Evolutionary conservation across 2,888 invertebrate species (phyloP).

Genomic region (Gymnocheta viridis): DNA sequence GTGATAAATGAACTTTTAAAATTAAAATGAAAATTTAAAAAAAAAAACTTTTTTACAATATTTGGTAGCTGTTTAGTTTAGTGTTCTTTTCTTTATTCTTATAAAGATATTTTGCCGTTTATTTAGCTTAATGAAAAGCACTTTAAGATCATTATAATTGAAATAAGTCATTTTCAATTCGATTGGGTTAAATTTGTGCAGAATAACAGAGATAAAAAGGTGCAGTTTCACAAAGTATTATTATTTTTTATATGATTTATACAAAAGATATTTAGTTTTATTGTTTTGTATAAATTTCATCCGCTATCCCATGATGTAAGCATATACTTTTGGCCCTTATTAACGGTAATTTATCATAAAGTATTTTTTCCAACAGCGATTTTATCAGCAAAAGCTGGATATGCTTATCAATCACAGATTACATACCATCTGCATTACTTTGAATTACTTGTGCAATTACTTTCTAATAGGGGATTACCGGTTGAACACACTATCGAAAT

Average conservation of each 20-base stretch:
- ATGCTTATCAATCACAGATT: too few relatives aligned
- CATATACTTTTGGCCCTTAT: not conserved
- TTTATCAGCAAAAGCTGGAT: too few relatives aligned
- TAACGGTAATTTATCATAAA: not conserved
- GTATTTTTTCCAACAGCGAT: not conserved
- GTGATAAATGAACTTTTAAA: slow-evolving; percentile 68
- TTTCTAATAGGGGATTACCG: too few relatives aligned
- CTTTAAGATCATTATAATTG: not conserved
- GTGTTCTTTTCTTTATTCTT: not conserved
- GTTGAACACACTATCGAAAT: too few relatives aligned
- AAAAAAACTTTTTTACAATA: slow-evolving; percentile 64
- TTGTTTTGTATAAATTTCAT: not conserved
- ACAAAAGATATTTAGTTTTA: not conserved
- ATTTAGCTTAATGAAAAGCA: slow-evolving; percentile 14
- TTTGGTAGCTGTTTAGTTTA: slow-evolving; percentile 66
- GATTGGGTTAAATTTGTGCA: not conserved
- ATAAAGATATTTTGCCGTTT: slow-evolving; percentile 6
- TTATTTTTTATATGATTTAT: not conserved
- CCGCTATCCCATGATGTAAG: not conserved
- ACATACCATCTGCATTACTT: too few relatives aligned
- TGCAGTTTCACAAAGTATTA: not conserved
- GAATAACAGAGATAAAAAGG: not conserved
- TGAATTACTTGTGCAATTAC: too few relatives aligned
- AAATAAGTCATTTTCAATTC: not conserved
- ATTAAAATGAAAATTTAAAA: slow-evolving; percentile 63